A percentile compares a stretch with the other conserved stretches of the same genome.
phyloP scores from a whole-genome alignment of 2,888 invertebrate genomes.

The Therioaphis trifolii region DNA sequence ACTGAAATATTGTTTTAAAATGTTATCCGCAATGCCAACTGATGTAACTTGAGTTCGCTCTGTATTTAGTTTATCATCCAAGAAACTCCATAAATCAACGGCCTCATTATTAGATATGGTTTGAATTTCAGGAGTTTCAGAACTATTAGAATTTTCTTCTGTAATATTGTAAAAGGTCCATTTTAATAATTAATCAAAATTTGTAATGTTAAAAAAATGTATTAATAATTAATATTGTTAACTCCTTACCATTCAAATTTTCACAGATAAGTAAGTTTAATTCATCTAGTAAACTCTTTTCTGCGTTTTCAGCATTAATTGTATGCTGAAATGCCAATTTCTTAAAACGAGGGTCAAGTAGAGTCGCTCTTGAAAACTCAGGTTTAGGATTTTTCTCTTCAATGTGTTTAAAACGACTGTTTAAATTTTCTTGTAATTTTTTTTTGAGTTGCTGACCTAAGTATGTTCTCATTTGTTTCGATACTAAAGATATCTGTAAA shows the following conservation, averaged over 20 bases:
- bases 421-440: too few species aligned
- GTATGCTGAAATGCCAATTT: slow-evolving; percentile 9
- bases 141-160: slow-evolving; percentile 30
- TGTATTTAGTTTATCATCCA: slow-evolving; percentile 28
- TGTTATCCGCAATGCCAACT: too few species aligned
- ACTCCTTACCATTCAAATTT: too few species aligned
- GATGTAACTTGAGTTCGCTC: slow-evolving; percentile 11
- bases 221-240: slow-evolving; percentile 26
- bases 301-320: slow-evolving; percentile 19
- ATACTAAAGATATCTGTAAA: too few species aligned
- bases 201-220: slow-evolving; percentile 22
- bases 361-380: too few species aligned
- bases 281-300: slow-evolving; percentile 22
- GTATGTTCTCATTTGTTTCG: too few species aligned
- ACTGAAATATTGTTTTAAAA: too few species aligned
- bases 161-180: too few species aligned
- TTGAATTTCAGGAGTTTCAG: slow-evolving; percentile 26
- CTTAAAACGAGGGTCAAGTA: too few species aligned
- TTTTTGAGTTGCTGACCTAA: too few species aligned
- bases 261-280: slow-evolving; percentile 17
- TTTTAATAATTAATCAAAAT: slow-evolving; percentile 28
- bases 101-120: slow-evolving; percentile 24
- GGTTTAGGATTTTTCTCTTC: too few species aligned
- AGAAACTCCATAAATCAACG: slow-evolving; percentile 22
- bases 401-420: too few species aligned